Percentiles rank a stretch among this genome's conserved stretches.
Conservation (phyloP, 2,113 vertebrate species). For the Hymenochirus boettgeri region DNA sequence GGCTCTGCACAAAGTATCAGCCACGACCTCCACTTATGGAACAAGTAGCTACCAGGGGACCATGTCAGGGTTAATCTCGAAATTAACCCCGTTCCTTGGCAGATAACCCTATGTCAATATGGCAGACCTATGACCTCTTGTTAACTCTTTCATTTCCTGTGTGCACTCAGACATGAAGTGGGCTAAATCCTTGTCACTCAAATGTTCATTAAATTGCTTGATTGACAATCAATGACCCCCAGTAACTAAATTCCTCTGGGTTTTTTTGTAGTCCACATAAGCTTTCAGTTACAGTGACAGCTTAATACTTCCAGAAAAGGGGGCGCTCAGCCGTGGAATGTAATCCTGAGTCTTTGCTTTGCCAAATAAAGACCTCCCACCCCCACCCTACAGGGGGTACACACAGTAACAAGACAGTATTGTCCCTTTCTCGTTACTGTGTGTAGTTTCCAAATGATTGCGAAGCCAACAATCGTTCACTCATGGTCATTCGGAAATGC, state of each 20-base stretch:
- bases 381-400: no score
- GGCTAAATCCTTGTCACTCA: neutral
- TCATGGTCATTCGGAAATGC: no score
- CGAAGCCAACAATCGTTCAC: no score
- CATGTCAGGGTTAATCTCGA: neutral
- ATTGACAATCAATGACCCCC: slow-evolving; percentile 6
- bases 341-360: slow-evolving; percentile 1
- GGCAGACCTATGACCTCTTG: neutral
- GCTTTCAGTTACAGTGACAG: slow-evolving; percentile 7
- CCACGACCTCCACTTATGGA: slow-evolving; percentile 7
- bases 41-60: neutral
- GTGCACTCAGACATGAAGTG: neutral
- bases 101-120: neutral
- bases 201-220: neutral
- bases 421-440: neutral
- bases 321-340: neutral
- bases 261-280: neutral
- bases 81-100: neutral
- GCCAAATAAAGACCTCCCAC: no score
- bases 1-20: neutral
- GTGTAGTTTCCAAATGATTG: neutral
- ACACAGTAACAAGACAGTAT: no score
- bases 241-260: slow-evolving; percentile 8
- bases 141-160: neutral
- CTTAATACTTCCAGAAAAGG: neutral